Conservation (phyloP, 1,140 invertebrate species). For the Orussus abietinus region DNA sequence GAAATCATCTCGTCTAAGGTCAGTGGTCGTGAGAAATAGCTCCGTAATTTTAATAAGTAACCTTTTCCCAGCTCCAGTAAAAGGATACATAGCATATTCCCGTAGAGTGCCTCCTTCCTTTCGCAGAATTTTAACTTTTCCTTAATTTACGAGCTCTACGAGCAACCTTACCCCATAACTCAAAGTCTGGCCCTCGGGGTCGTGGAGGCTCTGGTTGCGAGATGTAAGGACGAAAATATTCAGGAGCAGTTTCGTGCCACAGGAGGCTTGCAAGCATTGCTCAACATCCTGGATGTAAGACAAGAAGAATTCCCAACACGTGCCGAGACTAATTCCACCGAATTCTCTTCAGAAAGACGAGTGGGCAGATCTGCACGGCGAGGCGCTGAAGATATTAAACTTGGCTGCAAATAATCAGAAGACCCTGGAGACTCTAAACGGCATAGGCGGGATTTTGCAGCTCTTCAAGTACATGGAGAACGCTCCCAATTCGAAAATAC, state of each 20-base stretch:
- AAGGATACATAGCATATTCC: background rate
- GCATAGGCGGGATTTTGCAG: conserved; percentile 21
- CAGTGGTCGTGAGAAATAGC: background rate
- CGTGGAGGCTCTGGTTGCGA: conserved; percentile 28
- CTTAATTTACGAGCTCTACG: conserved; percentile 31
- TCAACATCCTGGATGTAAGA: conserved; percentile 41
- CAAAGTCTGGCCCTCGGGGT: conserved; percentile 33
- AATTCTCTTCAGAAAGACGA: conserved; percentile 28
- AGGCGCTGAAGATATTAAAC: conserved; percentile 25
- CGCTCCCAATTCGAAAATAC: conserved; percentile 13
- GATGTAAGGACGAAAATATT: conserved; percentile 29
- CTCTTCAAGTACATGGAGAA: conserved; percentile 32
- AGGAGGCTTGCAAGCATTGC: conserved; percentile 27
- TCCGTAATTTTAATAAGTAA: conserved; percentile 5
- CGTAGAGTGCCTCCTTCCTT: no score
- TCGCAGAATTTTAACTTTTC: conserved; percentile 32
- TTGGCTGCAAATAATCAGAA: conserved; percentile 27
- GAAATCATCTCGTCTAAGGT: conserved; percentile 23
- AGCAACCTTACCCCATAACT: conserved; percentile 34
- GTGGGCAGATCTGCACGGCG: conserved; percentile 32
- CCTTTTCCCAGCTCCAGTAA: background rate
- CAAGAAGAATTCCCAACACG: background rate
- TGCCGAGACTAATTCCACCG: background rate
- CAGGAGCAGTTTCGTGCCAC: conserved; percentile 36
- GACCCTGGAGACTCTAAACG: conserved; percentile 27